Percentiles rank a stretch among this genome's conserved stretches.
Conservation (phyloP, 2,113 vertebrate species). For the Picathartes gymnocephalus region DNA sequence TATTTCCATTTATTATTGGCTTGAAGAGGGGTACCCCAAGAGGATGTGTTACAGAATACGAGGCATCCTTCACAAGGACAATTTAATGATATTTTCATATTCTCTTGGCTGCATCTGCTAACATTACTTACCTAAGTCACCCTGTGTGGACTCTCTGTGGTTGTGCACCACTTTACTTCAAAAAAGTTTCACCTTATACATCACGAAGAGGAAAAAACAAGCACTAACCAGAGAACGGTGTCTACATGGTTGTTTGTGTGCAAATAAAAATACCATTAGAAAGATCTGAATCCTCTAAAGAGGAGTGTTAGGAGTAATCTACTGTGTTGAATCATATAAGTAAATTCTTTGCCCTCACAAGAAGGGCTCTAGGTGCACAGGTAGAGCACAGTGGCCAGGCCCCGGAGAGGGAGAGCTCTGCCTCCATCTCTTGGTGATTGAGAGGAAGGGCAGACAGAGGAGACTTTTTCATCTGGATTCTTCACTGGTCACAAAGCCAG, state of each 20-base stretch:
- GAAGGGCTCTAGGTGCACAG: not conserved
- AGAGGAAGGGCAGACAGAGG: not conserved
- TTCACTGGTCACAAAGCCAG: not conserved
- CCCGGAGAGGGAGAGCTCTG: not conserved
- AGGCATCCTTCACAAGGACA: not conserved
- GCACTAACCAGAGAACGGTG: rapidly evolving
- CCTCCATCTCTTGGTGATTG: slow-evolving; percentile 10
- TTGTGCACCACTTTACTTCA: not conserved
- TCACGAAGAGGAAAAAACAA: not conserved
- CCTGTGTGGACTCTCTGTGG: not conserved
- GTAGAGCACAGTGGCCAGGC: not conserved
- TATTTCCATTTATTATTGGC: not conserved
- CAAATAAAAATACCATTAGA: not conserved
- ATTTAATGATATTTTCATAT: not conserved
- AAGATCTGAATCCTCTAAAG: not conserved
- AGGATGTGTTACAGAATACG: not conserved
- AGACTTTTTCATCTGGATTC: not conserved
- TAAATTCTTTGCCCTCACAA: not conserved
- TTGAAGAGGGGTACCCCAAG: not conserved
- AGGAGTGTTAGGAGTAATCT: not conserved
- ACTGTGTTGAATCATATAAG: not conserved
- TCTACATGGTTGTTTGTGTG: no score
- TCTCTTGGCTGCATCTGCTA: not conserved
- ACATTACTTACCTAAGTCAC: not conserved
- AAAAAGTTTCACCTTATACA: not conserved